Conservation (phyloP, 1,140 invertebrate species). For the Euwallacea similis region DNA sequence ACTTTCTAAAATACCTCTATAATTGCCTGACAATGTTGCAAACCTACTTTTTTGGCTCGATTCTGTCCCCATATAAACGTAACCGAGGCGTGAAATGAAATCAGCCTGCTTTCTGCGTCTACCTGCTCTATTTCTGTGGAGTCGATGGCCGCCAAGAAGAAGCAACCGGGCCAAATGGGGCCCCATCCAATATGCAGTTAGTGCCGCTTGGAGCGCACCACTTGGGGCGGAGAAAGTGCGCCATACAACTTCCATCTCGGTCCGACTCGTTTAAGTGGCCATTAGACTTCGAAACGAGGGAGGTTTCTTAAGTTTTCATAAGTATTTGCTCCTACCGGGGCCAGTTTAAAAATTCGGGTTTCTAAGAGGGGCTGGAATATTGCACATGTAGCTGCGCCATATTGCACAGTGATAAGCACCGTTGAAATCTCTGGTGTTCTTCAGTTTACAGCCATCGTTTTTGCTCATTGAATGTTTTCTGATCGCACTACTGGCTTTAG, state of each 20-base stretch:
- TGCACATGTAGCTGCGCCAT: too few relatives aligned
- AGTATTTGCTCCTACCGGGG: too few relatives aligned
- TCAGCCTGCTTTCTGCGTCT: slow-evolving; percentile 1
- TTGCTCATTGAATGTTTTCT: too few relatives aligned
- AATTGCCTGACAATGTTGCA: too few relatives aligned
- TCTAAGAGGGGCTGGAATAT: too few relatives aligned
- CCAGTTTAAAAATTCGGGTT: too few relatives aligned
- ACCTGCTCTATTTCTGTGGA: slow-evolving; percentile 33
- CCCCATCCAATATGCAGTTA: slow-evolving; percentile 47
- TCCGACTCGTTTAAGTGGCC: not conserved
- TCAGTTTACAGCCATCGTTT: too few relatives aligned
- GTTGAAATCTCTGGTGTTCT: too few relatives aligned
- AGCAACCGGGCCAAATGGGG: slow-evolving; percentile 43
- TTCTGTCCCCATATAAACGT: not conserved
- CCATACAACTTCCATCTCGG: slow-evolving; percentile 15
- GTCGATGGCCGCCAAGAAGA: slow-evolving; percentile 42
- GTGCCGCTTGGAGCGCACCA: slow-evolving; percentile 36
- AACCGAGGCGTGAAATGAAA: slow-evolving; percentile 17
- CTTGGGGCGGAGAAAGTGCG: slow-evolving; percentile 34
- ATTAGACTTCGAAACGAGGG: not conserved
- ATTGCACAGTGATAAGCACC: too few relatives aligned
- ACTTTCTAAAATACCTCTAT: too few relatives aligned
- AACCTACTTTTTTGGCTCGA: too few relatives aligned
- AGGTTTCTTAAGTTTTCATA: not conserved
- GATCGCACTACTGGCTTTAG: too few relatives aligned